Percentiles rank a stretch among this genome's conserved stretches.
Conservation (phyloP, 2,888 invertebrate species). For the Nymphalis urticae region DNA sequence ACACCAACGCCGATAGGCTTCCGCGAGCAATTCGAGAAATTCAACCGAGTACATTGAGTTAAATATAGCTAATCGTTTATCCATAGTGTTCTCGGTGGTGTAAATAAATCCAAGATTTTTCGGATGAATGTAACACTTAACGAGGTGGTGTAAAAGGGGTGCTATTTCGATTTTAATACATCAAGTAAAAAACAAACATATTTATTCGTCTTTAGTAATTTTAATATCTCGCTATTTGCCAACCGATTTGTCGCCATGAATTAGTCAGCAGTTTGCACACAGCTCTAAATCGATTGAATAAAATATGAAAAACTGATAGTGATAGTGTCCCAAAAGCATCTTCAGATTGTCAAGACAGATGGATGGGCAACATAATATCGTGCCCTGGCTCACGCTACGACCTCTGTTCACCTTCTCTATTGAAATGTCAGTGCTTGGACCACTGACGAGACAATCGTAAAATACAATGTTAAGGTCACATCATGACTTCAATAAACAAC, state of each 20-base stretch:
- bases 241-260: too few relatives aligned
- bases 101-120: neutral
- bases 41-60: constrained; percentile 48
- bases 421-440: constrained; percentile 78
- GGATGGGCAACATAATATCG: constrained; percentile 61
- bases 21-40: constrained; percentile 66
- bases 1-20: constrained; percentile 71
- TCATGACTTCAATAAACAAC: constrained; percentile 81
- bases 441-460: constrained; percentile 80
- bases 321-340: constrained; percentile 31
- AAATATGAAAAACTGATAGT: constrained; percentile 19
- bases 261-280: too few relatives aligned
- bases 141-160: too few relatives aligned
- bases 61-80: constrained; percentile 56
- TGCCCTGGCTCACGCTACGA: constrained; percentile 73
- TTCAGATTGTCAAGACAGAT: constrained; percentile 39
- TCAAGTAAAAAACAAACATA: neutral
- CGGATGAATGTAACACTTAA: too few relatives aligned
- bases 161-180: neutral
- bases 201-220: too few relatives aligned
- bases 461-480: constrained; percentile 81
- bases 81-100: constrained; percentile 3
- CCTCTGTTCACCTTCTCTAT: constrained; percentile 77
- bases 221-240: too few relatives aligned
- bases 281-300: neutral